Percentiles rank a stretch among this genome's conserved stretches.
Evolutionary conservation across 2,797 vertebrate genomes (phyloP).

Genomic region (Lepus oiostolus): DNA sequence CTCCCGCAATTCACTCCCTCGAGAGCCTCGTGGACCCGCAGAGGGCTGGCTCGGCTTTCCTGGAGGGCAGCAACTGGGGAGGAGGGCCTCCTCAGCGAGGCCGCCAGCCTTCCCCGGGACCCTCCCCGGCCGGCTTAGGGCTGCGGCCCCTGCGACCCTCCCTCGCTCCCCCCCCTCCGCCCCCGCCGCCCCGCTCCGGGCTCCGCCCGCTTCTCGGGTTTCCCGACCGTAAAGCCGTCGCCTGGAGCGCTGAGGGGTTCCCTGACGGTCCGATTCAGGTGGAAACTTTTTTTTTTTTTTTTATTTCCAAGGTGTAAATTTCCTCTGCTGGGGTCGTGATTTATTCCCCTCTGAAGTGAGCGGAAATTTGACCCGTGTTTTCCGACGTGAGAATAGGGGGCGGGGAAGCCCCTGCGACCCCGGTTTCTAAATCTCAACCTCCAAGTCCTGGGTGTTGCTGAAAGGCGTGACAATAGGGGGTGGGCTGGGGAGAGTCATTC

Average conservation of each 20-base stretch:
- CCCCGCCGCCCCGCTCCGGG: too few species aligned
- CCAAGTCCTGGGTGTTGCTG: constrained; percentile 57
- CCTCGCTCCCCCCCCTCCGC: too few species aligned
- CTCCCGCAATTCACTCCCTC: too few species aligned
- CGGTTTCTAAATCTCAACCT: constrained; percentile 71
- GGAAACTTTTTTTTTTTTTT: constrained; percentile 40
- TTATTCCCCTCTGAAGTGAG: constrained; percentile 75
- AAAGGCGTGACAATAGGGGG: constrained; percentile 75
- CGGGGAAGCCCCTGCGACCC: constrained; percentile 62
- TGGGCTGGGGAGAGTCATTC: constrained; percentile 62
- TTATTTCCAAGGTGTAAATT: constrained; percentile 67
- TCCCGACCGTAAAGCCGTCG: constrained; percentile 54
- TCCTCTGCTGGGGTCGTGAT: constrained; percentile 72
- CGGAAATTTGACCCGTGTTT: constrained; percentile 82
- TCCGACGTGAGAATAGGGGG: constrained; percentile 76
- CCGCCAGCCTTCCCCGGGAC: not conserved
- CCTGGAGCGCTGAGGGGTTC: constrained; percentile 58
- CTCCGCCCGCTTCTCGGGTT: constrained; percentile 36
- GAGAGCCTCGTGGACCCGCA: not conserved
- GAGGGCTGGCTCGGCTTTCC: not conserved
- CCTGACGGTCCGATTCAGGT: constrained; percentile 71
- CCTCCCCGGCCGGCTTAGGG: not conserved
- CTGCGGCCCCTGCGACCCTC: not conserved
- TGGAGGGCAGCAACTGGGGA: not conserved
- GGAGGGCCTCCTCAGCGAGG: too few species aligned